Base-by-base conservation (phyloP, 2,113 vertebrate genomes). In the Pan troglodytes region DNA sequence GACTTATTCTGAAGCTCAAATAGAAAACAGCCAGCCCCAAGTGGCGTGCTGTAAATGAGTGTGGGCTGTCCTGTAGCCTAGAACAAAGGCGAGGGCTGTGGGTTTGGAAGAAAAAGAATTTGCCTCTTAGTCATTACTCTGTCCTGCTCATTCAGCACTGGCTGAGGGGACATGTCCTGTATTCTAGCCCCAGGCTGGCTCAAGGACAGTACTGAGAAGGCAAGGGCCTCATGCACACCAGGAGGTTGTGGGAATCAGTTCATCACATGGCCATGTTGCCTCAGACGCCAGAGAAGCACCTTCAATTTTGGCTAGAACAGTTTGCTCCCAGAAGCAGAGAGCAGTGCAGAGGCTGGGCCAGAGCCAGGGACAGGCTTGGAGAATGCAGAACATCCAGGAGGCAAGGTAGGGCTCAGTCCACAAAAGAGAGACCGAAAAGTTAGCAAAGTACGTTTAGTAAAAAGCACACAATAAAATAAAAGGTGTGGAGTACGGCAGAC, bases 1-100 rank as follows among this genome's bases (percentile, higher is more conserved):
- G 8, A 50, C 35, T 6, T 23, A 17, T 38, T 85, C 40, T 25
- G 75, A 83, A 43, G 70, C 57, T 94, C 8, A 13, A 8, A 32
- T 3, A 38, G 64, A 35, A 73, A 70, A 23, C 10, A 5, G 2
- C 0, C 1, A 7, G 68, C 5, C 23, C 38, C 2, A 5, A 18
- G n/a, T 59, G 38, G 52, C 17, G 0, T 13, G 43, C 27, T 4
- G 84, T 38, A 30, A 2, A 45, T 6, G 13, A 12, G 25, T 0
- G 0, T 0, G 1, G 1, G 2, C 75, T 22, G 1, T 50, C 67
- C 30, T 13, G 64, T 0, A 6, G 61, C 67, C 73, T 12, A 0
- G 20, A 25, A 50, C n/a, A 64, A 14, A 50, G 0, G 1, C 2
- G n/a, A 13, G 48, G 6, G 38, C 38, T 45, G n/a, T 18, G 59